Percentiles rank a stretch among this genome's conserved stretches.
These are phyloP conservation scores for Gouania willdenowi DNA, from an alignment of 2,797 vertebrate genomes.

Conservation along the genomic window DNA sequence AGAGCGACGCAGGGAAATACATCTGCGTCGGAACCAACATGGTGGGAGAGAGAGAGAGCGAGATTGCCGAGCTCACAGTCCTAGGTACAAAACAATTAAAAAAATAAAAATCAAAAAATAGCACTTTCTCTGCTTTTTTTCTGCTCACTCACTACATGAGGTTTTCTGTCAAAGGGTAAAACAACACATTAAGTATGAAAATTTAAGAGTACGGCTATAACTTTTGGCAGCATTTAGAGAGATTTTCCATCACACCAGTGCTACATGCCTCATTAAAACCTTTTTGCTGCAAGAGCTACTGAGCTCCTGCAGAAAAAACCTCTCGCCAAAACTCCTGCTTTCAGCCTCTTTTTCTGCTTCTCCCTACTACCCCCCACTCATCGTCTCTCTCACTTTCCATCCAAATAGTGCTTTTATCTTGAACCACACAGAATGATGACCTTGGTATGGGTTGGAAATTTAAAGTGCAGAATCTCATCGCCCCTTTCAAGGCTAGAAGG, in stretches of 20 bases:
- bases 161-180: slow-evolving; percentile 23
- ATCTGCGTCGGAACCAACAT: slow-evolving; percentile 95
- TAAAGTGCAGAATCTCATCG: slow-evolving; percentile 11
- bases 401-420: slow-evolving; percentile 54
- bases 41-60: slow-evolving; percentile 93
- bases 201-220: slow-evolving; percentile 28
- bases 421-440: slow-evolving; percentile 47
- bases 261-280: slow-evolving; percentile 14
- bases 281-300: slow-evolving; percentile 29
- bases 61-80: slow-evolving; percentile 90
- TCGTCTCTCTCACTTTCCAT: slow-evolving; percentile 46
- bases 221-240: slow-evolving; percentile 27
- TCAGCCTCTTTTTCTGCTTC: slow-evolving; percentile 19
- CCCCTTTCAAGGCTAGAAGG: slow-evolving; percentile 50
- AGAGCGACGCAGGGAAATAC: slow-evolving; percentile 92
- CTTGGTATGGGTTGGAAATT: slow-evolving; percentile 37
- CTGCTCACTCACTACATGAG: slow-evolving; percentile 10
- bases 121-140: slow-evolving; percentile 17
- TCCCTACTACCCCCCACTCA: background rate
- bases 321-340: slow-evolving; percentile 14
- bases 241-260: slow-evolving; percentile 6
- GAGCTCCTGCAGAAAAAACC: slow-evolving; percentile 8
- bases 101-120: no score
- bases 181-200: slow-evolving; percentile 44
- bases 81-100: slow-evolving; percentile 80